Evolutionary conservation across 2,888 invertebrate genomes (phyloP), one percentile per base, ranked within the genome.

Genomic region (Cataglyphis cursor): DNA sequence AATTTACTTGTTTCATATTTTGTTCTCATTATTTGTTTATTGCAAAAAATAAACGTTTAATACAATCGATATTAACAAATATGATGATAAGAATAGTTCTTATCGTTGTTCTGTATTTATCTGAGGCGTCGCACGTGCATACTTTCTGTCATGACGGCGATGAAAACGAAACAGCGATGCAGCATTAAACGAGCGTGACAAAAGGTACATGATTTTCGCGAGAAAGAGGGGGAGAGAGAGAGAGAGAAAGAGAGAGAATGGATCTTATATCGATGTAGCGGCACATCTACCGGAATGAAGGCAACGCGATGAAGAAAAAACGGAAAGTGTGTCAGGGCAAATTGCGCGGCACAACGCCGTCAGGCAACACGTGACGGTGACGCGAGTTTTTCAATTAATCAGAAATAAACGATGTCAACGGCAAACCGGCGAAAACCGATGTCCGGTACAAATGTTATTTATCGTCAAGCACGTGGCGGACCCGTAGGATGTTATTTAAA

Each of bases 361-460:
- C 83, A 78, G 86, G 84, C 84, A 81, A 85, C 88, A 87, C 87
- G 86, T 88, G 90, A 89, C 85, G 81, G 65, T 88, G 89, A 88
- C 88, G 65, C 85, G 88, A 76, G 87, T 86, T 88, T 91, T 90
- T 90, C 90, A 90, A 91, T 91, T 91, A 91, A 91, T 91, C 91
- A 91, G 90, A 90, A 91, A 91, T 90, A 90, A 91, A 90, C 89
- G 88, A 81, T 88, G 89, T 84, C 85, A 85, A 87, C 88, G 89
- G 76, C 82, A 85, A 70, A 78, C 76, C 87, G 75, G 59, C 70
- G 88, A 80, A 88, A 89, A 87, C 83, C 84, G 84, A 75, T 85
- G 86, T 84, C 75, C 86, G 86, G 82, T 91, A 92, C 89, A 90
- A 91, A 92, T 89, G 90, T 92, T 92, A 91, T 91, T 92, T 91